Conservation (phyloP, 1,140 invertebrate genomes). For the Callitettix versicolor region DNA sequence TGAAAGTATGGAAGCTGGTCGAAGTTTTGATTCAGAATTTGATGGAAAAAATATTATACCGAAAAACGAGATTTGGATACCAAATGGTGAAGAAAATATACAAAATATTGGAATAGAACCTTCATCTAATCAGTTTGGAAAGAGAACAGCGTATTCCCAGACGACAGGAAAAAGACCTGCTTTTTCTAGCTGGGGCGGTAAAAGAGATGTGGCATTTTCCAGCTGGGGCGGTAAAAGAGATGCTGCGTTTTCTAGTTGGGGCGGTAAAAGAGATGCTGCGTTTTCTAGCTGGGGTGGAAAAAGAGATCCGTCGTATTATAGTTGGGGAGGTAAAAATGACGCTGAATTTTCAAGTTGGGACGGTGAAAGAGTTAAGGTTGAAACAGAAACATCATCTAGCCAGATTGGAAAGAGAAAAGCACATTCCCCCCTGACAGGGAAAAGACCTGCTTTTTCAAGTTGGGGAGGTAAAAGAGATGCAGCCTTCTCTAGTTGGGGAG, state of each 20-base stretch:
- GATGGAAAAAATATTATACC: no score
- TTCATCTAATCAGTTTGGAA: no score
- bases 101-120: no score
- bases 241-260: slow-evolving; percentile 16
- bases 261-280: slow-evolving; percentile 19
- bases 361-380: slow-evolving; percentile 21
- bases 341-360: slow-evolving; percentile 15
- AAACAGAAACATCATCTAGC: slow-evolving; percentile 24
- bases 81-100: no score
- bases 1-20: no score
- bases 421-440: slow-evolving; percentile 15
- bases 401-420: slow-evolving; percentile 28
- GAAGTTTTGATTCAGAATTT: no score
- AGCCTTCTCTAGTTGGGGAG: slow-evolving; percentile 24
- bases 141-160: not conserved
- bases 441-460: slow-evolving; percentile 21
- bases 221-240: slow-evolving; percentile 29
- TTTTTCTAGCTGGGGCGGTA: slow-evolving; percentile 21
- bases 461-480: slow-evolving; percentile 21
- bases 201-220: slow-evolving; percentile 18
- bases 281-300: slow-evolving; percentile 24
- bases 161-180: slow-evolving; percentile 16
- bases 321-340: slow-evolving; percentile 18
- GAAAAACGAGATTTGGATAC: no score
- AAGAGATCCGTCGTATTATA: slow-evolving; percentile 22